Base-by-base conservation (phyloP, 2,888 invertebrate genomes). In the Heliothis peltigera region DNA sequence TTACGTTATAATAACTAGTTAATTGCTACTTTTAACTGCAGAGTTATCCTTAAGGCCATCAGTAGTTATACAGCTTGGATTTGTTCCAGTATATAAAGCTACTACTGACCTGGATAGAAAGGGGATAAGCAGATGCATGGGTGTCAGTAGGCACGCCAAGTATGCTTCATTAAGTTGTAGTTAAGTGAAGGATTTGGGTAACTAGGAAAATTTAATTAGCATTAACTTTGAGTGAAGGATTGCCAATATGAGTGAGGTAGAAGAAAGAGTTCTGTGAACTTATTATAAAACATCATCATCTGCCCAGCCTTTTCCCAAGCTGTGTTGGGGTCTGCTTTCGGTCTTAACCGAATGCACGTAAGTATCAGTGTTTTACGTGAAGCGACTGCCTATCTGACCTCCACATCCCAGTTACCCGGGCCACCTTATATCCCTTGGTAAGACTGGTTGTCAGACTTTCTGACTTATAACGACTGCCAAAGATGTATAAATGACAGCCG, bases 1-100 rank as follows among this genome's bases (percentile, higher is more conserved):
- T 18, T 43, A 49, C 21, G 49, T 63, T 70, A 47, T 47, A 49
- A 53, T 59, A 53, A 47, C 42, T 42, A 22, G 10, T 8, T 75
- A 75, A 75, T 64, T 59, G 64, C 52, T 15, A 22, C 47, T 53
- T 64, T 64, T 21, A 70, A 46, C 28, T 71, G 15, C 47, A 3
- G 12, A 5, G 49, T 61, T 64, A 80, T 80, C 74, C 65, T 53
- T 62, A 58, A 77, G 70, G 70, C 52, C 74, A 80, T 70, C 65
- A 10, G 22, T 10, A 10, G 10, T n/a, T 55, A 54, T 39, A 28
- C 22, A 58, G 51, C 48, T 46, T 63, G 57, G 57, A 49, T 48
- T 21, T 52, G 49, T 66, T 64, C 64, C 62, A 69, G 54, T 76
- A 61, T 65, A 28, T 70, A 54, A 8, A 64, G 58, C 48, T 25